Evolutionary conservation across 1,140 invertebrate genomes (phyloP), one percentile per base, ranked within the genome.

Genomic region (Drosophila willistoni): DNA sequence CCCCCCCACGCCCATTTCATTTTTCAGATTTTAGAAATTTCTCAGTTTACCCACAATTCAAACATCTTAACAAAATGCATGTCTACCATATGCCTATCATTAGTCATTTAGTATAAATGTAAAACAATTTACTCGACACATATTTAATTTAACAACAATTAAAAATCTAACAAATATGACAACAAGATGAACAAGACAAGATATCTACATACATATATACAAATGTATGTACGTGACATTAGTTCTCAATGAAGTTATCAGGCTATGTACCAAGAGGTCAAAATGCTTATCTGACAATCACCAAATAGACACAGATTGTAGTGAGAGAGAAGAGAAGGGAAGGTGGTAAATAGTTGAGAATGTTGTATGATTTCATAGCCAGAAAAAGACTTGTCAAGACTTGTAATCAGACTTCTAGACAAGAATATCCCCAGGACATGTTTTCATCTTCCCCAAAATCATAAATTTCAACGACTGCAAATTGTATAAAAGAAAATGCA

Each of bases 181-280:
- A 47, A 47, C 14, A 19, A 51, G 7, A 22, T 22, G 2, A 39
- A 39, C 36, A 39, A 39, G 36, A 7, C 6, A n/a, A 51, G 17
- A 51, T 51, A 47, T 19, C 44, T 47, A 51, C 9, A 17, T 47
- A 47, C 7, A 17, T 19, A 44, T 2, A 44, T 10, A 2, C 7
- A 25, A 0, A 25, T 25, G 22, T 25, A 25, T 4, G 22, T 25
- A 51, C 44, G 44, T 22, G 44, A 51, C 44, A 51, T 51, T 51
- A 51, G 44, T 51, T 51, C 17, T 51, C 17, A 51, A 51, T 51
- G 44, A 51, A 51, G 19, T 51, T 51, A 51, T 51, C 17, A 51
- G 44, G 17, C 44, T 22, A 22, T 51, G 17, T 51, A 22, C 44
- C 17, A 51, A 17, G 17, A 12, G 42, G 41, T n/a, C 9, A 17